These are phyloP conservation scores for Meganola albula DNA, from an alignment of 2,888 invertebrate species.

Conservation along the genomic window DNA sequence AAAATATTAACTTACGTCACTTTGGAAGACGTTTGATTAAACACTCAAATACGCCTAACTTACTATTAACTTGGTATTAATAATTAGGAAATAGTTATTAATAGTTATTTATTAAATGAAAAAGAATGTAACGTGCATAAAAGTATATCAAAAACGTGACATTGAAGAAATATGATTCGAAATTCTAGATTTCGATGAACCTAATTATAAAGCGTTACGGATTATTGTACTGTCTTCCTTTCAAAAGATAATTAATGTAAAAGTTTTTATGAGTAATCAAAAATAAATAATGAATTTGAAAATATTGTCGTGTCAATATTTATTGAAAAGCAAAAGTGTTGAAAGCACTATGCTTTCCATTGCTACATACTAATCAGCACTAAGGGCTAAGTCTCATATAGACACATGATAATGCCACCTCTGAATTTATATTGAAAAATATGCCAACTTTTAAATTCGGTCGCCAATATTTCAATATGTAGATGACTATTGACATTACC, in stretches of 20 bases:
- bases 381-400: too few relatives aligned
- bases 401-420: too few relatives aligned
- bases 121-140: conserved; percentile 50
- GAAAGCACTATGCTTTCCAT: conserved; percentile 27
- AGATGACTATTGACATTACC: too few relatives aligned
- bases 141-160: conserved; percentile 57
- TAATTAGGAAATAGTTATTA: conserved; percentile 41
- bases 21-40: conserved; percentile 76
- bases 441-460: too few relatives aligned
- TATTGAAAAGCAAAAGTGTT: conserved; percentile 32
- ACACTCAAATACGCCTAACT: conserved; percentile 67
- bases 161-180: conserved; percentile 63
- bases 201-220: conserved; percentile 77
- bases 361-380: conserved; percentile 38
- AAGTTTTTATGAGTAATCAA: conserved; percentile 11
- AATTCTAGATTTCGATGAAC: conserved; percentile 69
- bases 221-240: conserved; percentile 61
- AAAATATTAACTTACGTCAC: conserved; percentile 63
- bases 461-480: too few relatives aligned
- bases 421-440: too few relatives aligned
- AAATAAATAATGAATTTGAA: neutral
- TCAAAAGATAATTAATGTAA: conserved; percentile 48
- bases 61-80: conserved; percentile 55
- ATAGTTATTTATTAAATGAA: conserved; percentile 35
- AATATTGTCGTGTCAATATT: conserved; percentile 42